Evolutionary conservation across 1,140 invertebrate species (phyloP), one percentile per base, ranked within the genome.

Genomic region (Campoletis sonorensis): DNA sequence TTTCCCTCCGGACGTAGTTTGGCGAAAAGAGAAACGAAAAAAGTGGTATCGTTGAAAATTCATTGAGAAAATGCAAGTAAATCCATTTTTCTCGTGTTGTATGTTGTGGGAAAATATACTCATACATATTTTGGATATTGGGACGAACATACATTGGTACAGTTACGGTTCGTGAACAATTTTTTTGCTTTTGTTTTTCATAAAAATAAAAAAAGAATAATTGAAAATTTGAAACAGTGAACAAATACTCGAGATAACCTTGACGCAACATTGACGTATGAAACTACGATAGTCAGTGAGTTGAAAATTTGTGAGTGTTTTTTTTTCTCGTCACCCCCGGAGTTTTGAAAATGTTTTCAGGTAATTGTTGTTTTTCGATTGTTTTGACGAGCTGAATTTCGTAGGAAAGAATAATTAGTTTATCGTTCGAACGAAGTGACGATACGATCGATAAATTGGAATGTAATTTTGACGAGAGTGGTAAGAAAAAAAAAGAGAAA

Each of bases 121-220:
- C 16, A 71, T 71, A 37, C 68, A 71, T 33, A 71, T 18, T 71
- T 23, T n/a, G 71, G 40, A 73, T 51, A 40, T 45, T 73, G 71
- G 71, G 40, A 73, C 71, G 71, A 73, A 73, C 71, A 73, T 73
- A 73, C 71, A 40, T 51, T 49, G 16, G 40, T 73, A 49, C 71
- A 73, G 45, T 51, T 49, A 40, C 40, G 23, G 16, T 71, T 30
- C 33, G 18, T 58, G 54, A 4, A 58, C n/a, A n/a, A n/a, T n/a
- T n/a, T n/a, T n/a, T n/a, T n/a, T n/a, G n/a, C n/a, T n/a, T n/a
- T n/a, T n/a, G n/a, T n/a, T n/a, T n/a, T n/a, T n/a, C n/a, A n/a
- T n/a, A 21, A 45, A 45, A 8, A 13, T 11, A 45, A 11, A 45
- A 45, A 45, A 45, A 10, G 40, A 45, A 45, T 1, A 45, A 45